phyloP scores from a whole-genome alignment of 2,888 invertebrate species.

The Strigamia crassipes region DNA sequence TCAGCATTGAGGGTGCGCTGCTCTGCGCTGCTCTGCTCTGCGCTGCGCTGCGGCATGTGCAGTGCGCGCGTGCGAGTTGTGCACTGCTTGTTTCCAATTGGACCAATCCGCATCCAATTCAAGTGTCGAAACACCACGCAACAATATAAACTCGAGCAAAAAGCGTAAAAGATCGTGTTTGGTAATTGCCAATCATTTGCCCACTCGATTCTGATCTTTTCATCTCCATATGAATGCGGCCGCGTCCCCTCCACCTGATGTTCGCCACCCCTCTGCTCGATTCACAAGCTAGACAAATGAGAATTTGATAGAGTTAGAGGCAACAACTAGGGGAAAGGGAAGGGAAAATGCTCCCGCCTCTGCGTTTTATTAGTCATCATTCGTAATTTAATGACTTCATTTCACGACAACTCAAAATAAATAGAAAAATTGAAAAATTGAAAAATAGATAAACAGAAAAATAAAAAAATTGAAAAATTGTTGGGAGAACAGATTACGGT shows the following conservation, averaged over 20 bases:
- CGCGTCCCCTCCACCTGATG: background rate
- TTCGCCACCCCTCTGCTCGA: background rate
- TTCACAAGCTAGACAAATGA: background rate
- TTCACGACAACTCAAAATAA: background rate
- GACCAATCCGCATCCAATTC: background rate
- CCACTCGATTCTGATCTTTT: slow-evolving; percentile 25
- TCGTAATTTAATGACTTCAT: background rate
- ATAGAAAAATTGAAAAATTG: background rate
- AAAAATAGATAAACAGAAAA: too few species aligned
- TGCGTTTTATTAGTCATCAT: background rate
- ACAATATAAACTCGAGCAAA: background rate
- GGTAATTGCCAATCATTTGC: slow-evolving; percentile 47
- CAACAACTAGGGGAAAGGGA: background rate
- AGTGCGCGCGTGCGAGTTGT: background rate
- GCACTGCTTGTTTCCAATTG: background rate
- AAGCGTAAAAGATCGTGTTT: slow-evolving; percentile 46
- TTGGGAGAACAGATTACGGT: too few species aligned
- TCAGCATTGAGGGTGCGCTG: background rate
- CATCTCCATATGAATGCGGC: slow-evolving; percentile 42
- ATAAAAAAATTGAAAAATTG: too few species aligned
- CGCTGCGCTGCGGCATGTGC: background rate
- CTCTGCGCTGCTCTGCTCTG: too few species aligned
- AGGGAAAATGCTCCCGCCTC: background rate
- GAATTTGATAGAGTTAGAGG: slow-evolving; percentile 2
- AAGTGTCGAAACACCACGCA: background rate